These are phyloP conservation scores for Zootermopsis nevadensis DNA, from an alignment of 2,888 invertebrate genomes.

Conservation along the genomic window DNA sequence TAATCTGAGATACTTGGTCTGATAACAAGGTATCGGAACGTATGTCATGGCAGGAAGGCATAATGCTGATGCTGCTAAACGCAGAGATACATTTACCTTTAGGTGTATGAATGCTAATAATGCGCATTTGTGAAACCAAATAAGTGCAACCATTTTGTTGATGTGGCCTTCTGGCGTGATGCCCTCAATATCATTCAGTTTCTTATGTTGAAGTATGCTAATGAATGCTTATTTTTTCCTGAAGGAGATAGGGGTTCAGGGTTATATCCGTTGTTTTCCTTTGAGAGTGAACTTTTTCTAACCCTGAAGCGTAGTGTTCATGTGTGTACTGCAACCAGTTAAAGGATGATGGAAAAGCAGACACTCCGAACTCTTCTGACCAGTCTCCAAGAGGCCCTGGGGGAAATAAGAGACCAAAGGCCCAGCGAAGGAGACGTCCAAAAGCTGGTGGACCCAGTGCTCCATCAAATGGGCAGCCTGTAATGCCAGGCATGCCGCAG, in stretches of 20 bases:
- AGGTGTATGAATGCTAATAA: too few relatives aligned
- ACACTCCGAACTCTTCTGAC: conserved; percentile 72
- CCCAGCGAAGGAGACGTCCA: conserved; percentile 65
- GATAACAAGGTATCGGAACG: too few relatives aligned
- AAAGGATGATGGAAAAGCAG: conserved; percentile 70
- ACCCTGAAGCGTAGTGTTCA: conserved; percentile 58
- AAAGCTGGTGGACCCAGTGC: conserved; percentile 59
- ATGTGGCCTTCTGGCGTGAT: too few relatives aligned
- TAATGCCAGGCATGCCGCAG: conserved; percentile 51
- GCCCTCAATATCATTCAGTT: too few relatives aligned
- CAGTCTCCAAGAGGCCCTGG: conserved; percentile 71
- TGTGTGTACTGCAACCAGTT: conserved; percentile 63
- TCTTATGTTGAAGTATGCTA: too few relatives aligned
- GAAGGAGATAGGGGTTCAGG: neutral
- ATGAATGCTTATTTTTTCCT: too few relatives aligned
- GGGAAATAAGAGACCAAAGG: conserved; percentile 54
- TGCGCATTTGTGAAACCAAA: too few relatives aligned
- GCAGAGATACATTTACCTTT: too few relatives aligned
- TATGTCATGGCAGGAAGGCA: too few relatives aligned
- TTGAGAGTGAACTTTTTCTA: conserved; percentile 46
- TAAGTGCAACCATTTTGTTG: too few relatives aligned
- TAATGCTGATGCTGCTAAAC: too few relatives aligned
- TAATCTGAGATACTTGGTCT: too few relatives aligned
- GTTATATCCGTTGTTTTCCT: conserved; percentile 34
- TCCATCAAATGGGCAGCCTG: conserved; percentile 56